These are phyloP conservation scores for Cryptus viduatorius DNA, from an alignment of 2,888 invertebrate species.

Conservation along the genomic window DNA sequence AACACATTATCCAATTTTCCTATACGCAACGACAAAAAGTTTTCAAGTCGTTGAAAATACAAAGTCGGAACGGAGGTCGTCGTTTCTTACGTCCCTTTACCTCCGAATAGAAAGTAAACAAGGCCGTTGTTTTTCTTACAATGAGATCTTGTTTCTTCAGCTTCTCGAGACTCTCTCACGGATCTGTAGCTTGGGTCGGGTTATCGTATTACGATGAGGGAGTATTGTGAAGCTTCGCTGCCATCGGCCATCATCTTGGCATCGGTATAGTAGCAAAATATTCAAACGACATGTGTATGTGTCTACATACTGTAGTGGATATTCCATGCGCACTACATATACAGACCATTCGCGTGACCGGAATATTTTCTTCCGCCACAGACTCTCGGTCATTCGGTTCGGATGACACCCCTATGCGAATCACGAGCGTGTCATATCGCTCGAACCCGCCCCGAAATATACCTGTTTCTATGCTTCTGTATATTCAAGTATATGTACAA, in stretches of 20 bases:
- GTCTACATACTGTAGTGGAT: conserved; percentile 8
- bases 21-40: conserved; percentile 1
- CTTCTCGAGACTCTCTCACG: not conserved
- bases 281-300: conserved; percentile 11
- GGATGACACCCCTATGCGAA: conserved; percentile 43
- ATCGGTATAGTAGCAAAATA: conserved; percentile 13
- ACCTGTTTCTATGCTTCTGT: not conserved
- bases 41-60: conserved; percentile 2
- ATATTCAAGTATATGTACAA: not conserved
- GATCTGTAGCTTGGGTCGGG: not conserved
- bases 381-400: conserved; percentile 23
- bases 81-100: not conserved
- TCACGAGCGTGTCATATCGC: conserved; percentile 22
- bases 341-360: conserved; percentile 8
- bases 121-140: conserved; percentile 22
- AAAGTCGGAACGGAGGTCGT: not conserved
- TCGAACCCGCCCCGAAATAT: conserved; percentile 18
- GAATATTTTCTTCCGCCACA: conserved; percentile 28
- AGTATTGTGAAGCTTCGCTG: conserved; percentile 76
- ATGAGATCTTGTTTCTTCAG: conserved; percentile 10
- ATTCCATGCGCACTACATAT: not conserved
- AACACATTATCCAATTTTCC: not conserved
- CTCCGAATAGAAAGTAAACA: conserved; percentile 14
- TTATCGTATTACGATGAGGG: conserved; percentile 82
- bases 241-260: conserved; percentile 57